These are phyloP conservation scores for Nemoura dubitans DNA, from an alignment of 2,888 invertebrate species.

Conservation along the genomic window DNA sequence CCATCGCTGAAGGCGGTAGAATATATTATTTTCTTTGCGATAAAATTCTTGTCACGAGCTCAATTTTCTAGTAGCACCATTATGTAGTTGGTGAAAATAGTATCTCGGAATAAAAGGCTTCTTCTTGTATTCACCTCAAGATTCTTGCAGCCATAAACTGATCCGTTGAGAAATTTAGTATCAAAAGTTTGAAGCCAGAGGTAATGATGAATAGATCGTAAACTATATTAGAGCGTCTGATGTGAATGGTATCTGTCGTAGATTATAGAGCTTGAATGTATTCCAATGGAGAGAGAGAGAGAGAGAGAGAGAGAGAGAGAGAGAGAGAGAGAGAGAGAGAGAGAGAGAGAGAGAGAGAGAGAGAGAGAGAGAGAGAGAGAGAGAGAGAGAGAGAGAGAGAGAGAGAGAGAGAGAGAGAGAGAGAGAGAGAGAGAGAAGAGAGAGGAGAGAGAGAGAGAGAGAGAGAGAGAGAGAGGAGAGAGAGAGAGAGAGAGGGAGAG, in stretches of 20 bases:
- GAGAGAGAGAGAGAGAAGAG: too few relatives aligned
- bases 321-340: too few relatives aligned
- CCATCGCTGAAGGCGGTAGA: neutral
- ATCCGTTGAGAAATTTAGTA: neutral
- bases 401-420: too few relatives aligned
- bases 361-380: too few relatives aligned
- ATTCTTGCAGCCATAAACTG: neutral
- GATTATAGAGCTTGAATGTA: neutral
- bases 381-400: too few relatives aligned
- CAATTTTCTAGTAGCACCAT: slow-evolving; percentile 1
- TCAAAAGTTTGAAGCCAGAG: slow-evolving; percentile 4
- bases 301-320: too few relatives aligned
- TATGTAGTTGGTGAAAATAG: neutral
- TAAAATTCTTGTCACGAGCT: neutral
- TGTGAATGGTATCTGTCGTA: neutral
- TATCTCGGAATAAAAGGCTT: neutral
- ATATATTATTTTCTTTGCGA: neutral
- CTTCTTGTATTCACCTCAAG: neutral
- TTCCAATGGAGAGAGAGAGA: neutral
- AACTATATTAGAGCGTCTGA: neutral
- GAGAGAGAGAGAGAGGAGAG: too few relatives aligned
- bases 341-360: too few relatives aligned
- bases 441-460: too few relatives aligned
- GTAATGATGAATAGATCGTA: slow-evolving; percentile 3
- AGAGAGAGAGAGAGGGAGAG: too few relatives aligned